Conservation (phyloP, 2,888 invertebrate genomes). For the Apotomis turbidana region DNA sequence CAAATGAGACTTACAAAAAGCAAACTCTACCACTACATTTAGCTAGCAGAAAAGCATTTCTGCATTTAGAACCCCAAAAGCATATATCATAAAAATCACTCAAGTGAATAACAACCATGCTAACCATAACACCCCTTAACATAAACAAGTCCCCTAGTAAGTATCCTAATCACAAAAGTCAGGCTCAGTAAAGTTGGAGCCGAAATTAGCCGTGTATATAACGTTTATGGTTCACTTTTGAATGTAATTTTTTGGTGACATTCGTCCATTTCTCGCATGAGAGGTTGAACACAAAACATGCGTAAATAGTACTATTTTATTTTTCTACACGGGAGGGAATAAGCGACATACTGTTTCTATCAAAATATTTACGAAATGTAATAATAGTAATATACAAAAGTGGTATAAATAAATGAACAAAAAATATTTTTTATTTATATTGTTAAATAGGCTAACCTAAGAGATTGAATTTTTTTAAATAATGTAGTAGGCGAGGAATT, state of each 20-base stretch:
- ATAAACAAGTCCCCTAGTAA: background rate
- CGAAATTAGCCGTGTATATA: background rate
- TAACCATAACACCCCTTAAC: background rate
- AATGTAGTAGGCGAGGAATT: no score
- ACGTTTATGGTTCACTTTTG: background rate
- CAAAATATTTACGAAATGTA: background rate
- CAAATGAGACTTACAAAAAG: no score
- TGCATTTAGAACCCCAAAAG: conserved; percentile 1
- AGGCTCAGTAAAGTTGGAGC: background rate
- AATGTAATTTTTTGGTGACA: background rate
- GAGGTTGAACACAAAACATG: background rate
- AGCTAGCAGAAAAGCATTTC: no score
- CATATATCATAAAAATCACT: conserved; percentile 20
- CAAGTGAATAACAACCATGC: conserved; percentile 5
- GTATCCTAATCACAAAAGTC: background rate
- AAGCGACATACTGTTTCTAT: background rate
- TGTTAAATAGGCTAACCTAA: no score
- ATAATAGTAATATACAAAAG: no score
- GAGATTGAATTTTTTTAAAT: no score
- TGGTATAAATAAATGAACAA: no score
- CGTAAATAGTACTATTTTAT: background rate
- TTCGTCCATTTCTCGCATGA: background rate
- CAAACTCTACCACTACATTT: no score
- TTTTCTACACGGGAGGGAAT: background rate
- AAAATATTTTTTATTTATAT: no score